Conservation (phyloP, 2,113 vertebrate species). For the Sus scrofa region DNA sequence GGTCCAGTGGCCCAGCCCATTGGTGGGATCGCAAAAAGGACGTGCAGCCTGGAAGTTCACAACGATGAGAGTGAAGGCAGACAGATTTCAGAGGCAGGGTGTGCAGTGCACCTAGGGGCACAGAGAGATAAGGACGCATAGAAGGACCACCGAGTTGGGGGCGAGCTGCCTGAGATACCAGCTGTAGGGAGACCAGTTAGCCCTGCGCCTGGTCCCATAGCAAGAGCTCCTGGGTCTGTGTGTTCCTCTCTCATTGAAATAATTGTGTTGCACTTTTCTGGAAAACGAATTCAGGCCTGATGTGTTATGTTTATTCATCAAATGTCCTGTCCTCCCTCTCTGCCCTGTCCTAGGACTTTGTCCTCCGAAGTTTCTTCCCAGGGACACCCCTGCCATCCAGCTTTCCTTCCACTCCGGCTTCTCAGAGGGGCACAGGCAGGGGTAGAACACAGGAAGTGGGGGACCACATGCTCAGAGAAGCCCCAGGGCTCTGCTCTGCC, state of each 20-base stretch:
- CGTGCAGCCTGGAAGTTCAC: no score
- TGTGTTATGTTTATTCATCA: fast-evolving
- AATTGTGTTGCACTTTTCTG: fast-evolving
- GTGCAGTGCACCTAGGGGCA: no score
- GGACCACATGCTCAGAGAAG: neutral
- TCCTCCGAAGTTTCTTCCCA: no score
- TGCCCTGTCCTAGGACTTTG: neutral
- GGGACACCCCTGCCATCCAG: neutral
- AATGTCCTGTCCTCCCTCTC: fast-evolving
- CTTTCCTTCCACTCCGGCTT: neutral
- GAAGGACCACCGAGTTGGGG: neutral
- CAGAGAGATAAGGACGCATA: no score
- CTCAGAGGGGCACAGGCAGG: fast-evolving
- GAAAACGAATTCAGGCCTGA: neutral
- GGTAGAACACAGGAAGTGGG: neutral
- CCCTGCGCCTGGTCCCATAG: neutral
- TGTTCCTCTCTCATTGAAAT: no score
- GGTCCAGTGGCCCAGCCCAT: fast-evolving
- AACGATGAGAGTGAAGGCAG: no score
- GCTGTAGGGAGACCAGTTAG: no score
- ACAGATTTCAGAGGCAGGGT: no score
- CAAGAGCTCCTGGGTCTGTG: fast-evolving
- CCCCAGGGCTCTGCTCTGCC: neutral
- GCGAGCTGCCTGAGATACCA: neutral
- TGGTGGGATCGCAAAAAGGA: no score